Percentiles rank a stretch among this genome's conserved stretches.
These are phyloP conservation scores for Heteropelma amictum DNA, from an alignment of 2,888 invertebrate genomes.

Conservation along the genomic window DNA sequence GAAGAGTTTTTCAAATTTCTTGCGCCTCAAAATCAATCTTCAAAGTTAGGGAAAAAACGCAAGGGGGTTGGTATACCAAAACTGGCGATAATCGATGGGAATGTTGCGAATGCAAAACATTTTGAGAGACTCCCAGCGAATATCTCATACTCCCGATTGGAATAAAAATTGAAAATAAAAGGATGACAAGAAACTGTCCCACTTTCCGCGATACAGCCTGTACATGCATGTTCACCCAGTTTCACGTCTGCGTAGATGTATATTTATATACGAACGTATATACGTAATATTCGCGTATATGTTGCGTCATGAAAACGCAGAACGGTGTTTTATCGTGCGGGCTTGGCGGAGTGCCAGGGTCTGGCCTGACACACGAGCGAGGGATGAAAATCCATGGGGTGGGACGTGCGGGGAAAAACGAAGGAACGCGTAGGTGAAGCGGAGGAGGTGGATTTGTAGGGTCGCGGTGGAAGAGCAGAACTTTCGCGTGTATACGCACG, in stretches of 20 bases:
- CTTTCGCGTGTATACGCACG: conserved; percentile 65
- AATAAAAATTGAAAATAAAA: neutral
- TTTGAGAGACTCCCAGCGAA: too few species aligned
- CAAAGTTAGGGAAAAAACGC: too few species aligned
- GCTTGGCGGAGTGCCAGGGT: conserved; percentile 67
- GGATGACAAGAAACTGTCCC: too few species aligned
- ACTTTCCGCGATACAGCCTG: neutral
- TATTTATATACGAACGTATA: too few species aligned
- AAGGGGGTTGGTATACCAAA: too few species aligned
- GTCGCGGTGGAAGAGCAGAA: conserved; percentile 25
- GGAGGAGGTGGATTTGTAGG: neutral
- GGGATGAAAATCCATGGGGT: neutral
- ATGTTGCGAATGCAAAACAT: too few species aligned
- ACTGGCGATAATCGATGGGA: too few species aligned
- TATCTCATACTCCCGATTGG: neutral
- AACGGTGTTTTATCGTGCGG: conserved; percentile 69
- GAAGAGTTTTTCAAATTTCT: too few species aligned
- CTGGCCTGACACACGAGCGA: conserved; percentile 2
- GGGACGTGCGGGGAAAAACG: neutral
- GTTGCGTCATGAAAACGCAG: conserved; percentile 58
- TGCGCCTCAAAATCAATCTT: too few species aligned
- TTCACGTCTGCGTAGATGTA: too few species aligned
- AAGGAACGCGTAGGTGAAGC: neutral
- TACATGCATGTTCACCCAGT: conserved; percentile 25
- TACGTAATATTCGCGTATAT: conserved; percentile 26